Evolutionary conservation across 2,113 vertebrate species (phyloP), one percentile per base, ranked within the genome.

Genomic region (Rhinolophus sinicus): DNA sequence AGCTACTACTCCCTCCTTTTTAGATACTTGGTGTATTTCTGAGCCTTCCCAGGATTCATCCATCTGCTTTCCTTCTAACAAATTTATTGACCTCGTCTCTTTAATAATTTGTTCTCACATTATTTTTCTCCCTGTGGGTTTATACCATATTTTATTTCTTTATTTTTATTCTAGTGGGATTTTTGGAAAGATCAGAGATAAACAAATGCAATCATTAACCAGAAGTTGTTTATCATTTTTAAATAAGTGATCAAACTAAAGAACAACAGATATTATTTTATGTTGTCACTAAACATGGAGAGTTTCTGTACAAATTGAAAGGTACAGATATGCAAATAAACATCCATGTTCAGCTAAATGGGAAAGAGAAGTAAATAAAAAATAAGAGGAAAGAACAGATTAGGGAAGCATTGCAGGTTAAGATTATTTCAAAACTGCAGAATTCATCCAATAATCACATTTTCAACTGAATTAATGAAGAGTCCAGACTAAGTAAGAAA

Each of bases 191-290:
- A 84, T 67, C 47, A 84, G 26, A 95, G 47, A 84, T 50, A 88
- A 83, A 62, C 15, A 83, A 88, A 85, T 88, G 26, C 54, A 77
- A 94, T 94, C 64, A 92, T 89, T 88, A 89, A 80, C 30, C 65
- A 94, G 58, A 80, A 65, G 30, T 2, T 72, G 52, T 90, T 80
- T 52, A 84, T 64, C 38, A 54, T 56, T 78, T 84, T 77, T 76
- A 24, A 5, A 30, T 28, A 8, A 64, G 8, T n/a, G 8, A 2
- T 26, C 60, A 95, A 93, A 88, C 64, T 86, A 90, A 69, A 50
- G 0, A 5, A 93, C 35, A 94, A 75, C 30, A 82, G 44, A 60
- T 73, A 88, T 54, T 75, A 94, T 83, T 94, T 73, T 54, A 93
- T 22, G 64, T 69, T 78, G 56, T 85, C 56, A 86, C 35, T 92